Conservation (phyloP, 2,797 vertebrate species). For the Anguilla marmorata region DNA sequence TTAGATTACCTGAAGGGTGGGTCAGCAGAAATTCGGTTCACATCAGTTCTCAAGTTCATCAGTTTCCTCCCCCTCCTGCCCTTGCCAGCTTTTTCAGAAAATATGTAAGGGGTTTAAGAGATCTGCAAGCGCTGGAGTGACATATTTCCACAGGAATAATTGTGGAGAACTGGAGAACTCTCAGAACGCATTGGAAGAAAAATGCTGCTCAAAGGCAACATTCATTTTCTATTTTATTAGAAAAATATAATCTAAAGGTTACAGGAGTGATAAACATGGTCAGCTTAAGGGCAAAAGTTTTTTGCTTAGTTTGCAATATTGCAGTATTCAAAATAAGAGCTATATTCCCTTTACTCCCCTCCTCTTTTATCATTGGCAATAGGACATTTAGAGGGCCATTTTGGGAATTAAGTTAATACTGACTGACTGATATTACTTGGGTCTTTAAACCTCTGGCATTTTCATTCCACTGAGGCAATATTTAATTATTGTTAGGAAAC, state of each 20-base stretch:
- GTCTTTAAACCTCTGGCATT: conserved; percentile 26
- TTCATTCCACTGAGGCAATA: conserved; percentile 9
- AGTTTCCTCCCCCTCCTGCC: not conserved
- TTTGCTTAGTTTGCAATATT: not conserved
- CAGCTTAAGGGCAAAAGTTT: not conserved
- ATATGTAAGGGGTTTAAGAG: not conserved
- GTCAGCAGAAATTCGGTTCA: not conserved
- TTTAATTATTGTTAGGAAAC: conserved; percentile 24
- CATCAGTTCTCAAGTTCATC: not conserved
- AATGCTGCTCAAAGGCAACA: not conserved
- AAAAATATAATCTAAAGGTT: not conserved
- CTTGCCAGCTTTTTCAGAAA: not conserved
- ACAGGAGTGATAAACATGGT: not conserved
- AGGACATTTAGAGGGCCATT: conserved; percentile 15
- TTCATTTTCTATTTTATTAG: not conserved
- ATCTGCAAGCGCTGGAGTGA: not conserved
- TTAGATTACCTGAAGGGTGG: conserved; percentile 11
- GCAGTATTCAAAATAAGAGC: not conserved
- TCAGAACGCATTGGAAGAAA: not conserved
- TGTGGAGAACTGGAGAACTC: conserved; percentile 15
- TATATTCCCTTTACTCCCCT: not conserved
- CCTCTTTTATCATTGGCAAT: not conserved
- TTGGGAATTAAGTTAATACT: conserved; percentile 26
- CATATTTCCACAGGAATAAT: not conserved
- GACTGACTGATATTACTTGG: conserved; percentile 2